Evolutionary conservation across 2,113 vertebrate genomes (phyloP).

Genomic region (Vulpes ferrilata): DNA sequence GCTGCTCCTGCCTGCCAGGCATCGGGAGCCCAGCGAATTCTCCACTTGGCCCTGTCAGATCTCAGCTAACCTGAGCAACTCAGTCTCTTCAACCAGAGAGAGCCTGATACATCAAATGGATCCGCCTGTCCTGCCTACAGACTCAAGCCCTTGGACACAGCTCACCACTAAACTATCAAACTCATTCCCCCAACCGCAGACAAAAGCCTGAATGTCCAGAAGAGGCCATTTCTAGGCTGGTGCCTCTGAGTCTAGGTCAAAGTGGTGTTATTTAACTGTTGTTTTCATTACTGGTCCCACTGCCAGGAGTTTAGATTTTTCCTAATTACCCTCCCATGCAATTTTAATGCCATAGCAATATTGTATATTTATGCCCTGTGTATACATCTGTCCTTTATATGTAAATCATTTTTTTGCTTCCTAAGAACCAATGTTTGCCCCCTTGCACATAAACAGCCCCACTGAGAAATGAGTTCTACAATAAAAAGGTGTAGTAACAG

Average conservation of each 20-base stretch:
- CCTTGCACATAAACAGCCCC: background rate
- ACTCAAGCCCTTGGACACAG: background rate
- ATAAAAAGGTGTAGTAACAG: background rate
- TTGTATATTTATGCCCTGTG: background rate
- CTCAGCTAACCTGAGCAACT: background rate
- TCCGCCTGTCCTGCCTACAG: background rate
- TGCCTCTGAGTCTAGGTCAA: background rate
- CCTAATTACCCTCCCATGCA: background rate
- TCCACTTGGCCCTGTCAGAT: background rate
- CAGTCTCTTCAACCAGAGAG: background rate
- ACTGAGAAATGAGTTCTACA: constrained; percentile 1
- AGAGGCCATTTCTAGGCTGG: background rate
- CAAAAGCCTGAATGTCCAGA: background rate
- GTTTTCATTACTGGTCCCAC: background rate
- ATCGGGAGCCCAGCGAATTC: background rate
- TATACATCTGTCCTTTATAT: background rate
- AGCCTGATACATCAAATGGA: background rate
- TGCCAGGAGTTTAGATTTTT: background rate
- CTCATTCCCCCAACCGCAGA: background rate
- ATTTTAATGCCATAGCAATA: background rate
- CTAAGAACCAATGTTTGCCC: background rate
- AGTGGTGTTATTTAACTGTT: background rate
- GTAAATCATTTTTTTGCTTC: background rate
- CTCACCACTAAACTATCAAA: background rate
- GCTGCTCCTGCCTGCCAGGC: background rate